These are phyloP conservation scores for Silurus lanzhouensis DNA, from an alignment of 2,797 vertebrate species.

Conservation along the genomic window DNA sequence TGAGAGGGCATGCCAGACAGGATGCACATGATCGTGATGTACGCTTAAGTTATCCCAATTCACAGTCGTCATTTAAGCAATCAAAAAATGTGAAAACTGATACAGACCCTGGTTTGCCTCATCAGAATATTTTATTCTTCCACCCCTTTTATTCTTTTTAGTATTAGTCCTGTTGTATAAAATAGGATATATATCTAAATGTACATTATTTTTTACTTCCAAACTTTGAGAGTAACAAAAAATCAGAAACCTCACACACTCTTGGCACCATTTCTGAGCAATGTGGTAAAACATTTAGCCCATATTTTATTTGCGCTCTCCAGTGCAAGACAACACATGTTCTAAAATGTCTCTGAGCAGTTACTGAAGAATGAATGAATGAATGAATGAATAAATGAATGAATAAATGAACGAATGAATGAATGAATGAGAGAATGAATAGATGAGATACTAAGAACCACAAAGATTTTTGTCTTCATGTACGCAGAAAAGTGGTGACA, in stretches of 20 bases:
- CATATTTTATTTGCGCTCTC: not conserved
- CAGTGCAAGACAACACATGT: conserved; percentile 25
- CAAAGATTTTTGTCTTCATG: not conserved
- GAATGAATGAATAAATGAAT: not conserved
- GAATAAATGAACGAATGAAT: not conserved
- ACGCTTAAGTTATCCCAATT: conserved; percentile 1
- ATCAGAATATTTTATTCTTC: not conserved
- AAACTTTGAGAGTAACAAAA: not conserved
- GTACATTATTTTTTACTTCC: not conserved
- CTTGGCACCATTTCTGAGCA: not conserved
- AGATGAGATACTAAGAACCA: no score
- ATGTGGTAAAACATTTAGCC: not conserved
- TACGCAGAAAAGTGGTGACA: not conserved
- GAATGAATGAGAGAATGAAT: not conserved
- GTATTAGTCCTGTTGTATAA: not conserved
- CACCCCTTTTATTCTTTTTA: not conserved
- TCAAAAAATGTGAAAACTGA: conserved; percentile 12
- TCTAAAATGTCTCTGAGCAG: not conserved
- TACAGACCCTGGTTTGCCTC: not conserved
- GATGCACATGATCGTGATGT: conserved; percentile 7
- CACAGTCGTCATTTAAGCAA: not conserved
- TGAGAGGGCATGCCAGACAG: conserved; percentile 6
- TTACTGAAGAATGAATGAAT: conserved; percentile 5
- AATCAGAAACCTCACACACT: not conserved
- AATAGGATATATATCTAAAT: not conserved